Conservation (phyloP, 2,113 vertebrate species). For the Thryonomys swinderianus region DNA sequence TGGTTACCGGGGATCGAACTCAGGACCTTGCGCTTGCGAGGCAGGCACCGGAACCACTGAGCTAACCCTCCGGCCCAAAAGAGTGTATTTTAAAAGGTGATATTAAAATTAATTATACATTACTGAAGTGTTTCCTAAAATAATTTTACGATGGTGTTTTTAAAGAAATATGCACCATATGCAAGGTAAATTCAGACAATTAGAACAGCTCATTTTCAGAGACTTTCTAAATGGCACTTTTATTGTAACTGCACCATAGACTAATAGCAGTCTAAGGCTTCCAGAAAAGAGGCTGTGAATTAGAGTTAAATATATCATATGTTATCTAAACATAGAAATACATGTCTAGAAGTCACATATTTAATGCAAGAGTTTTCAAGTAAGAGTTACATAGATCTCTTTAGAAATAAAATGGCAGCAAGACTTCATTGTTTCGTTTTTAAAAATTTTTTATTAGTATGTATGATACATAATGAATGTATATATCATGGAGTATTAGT, state of each 20-base stretch:
- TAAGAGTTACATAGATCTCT: neutral
- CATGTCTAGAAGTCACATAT: neutral
- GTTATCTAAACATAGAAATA: neutral
- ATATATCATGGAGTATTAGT: neutral
- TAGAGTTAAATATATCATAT: neutral
- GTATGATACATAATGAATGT: neutral
- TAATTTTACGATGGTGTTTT: neutral
- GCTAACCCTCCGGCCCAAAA: too few relatives aligned
- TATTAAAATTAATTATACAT: neutral
- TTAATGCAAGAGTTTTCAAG: neutral
- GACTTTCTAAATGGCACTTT: neutral
- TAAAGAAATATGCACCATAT: neutral
- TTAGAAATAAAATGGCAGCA: neutral
- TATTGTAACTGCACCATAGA: neutral
- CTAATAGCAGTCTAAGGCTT: neutral
- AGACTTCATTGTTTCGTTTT: too few relatives aligned
- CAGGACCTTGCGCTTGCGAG: too few relatives aligned
- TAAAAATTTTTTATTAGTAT: neutral
- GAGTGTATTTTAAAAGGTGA: too few relatives aligned
- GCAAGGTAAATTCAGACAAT: neutral
- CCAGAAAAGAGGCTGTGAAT: neutral
- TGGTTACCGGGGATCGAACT: too few relatives aligned
- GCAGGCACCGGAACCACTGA: too few relatives aligned
- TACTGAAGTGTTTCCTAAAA: conserved; percentile 1
- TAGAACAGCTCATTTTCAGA: neutral